Base-by-base conservation (phyloP, 2,888 invertebrate species). In the Iselma pallidipennis region DNA sequence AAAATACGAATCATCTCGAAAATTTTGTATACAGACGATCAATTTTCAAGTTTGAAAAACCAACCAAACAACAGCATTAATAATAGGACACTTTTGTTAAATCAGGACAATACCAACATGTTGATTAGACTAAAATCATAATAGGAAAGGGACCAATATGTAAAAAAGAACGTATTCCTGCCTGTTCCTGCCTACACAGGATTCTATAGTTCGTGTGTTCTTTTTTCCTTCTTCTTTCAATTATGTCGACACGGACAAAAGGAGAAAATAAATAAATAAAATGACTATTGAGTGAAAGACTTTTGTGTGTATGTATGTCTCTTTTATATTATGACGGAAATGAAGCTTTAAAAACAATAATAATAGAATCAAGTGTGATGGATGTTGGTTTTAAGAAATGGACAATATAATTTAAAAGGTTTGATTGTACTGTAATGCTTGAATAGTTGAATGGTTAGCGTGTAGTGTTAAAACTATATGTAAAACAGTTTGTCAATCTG, bases 81-180 rank as follows among this genome's bases (percentile, higher is more conserved):
- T n/a, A n/a, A n/a, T n/a, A n/a, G n/a, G n/a, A n/a, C n/a, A n/a
- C n/a, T n/a, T n/a, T n/a, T n/a, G n/a, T n/a, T n/a, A 54, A 37
- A 49, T 5, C 31, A 53, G 53, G 52, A 37, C 52, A 49, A 33
- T 54, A 49, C 53, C 33, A 23, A 33, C 48, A 37, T 59, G 54
- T 54, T 37, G 29, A 14, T 48, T 31, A 23, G 28, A 54, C 33
- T 57, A 26, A 33, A 31, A 37, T 23, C 28, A 53, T 54, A 54
- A n/a, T n/a, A n/a, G n/a, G n/a, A n/a, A n/a, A n/a, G n/a, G n/a
- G n/a, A n/a, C n/a, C n/a, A n/a, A n/a, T n/a, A n/a, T n/a, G n/a
- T n/a, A n/a, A n/a, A n/a, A n/a, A n/a, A n/a, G n/a, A n/a, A n/a
- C n/a, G n/a, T n/a, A n/a, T n/a, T n/a, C n/a, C n/a, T n/a, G n/a